Evolutionary conservation across 2,888 invertebrate genomes (phyloP), one percentile per base, ranked within the genome.

Genomic region (Cryptocephalus primarius): DNA sequence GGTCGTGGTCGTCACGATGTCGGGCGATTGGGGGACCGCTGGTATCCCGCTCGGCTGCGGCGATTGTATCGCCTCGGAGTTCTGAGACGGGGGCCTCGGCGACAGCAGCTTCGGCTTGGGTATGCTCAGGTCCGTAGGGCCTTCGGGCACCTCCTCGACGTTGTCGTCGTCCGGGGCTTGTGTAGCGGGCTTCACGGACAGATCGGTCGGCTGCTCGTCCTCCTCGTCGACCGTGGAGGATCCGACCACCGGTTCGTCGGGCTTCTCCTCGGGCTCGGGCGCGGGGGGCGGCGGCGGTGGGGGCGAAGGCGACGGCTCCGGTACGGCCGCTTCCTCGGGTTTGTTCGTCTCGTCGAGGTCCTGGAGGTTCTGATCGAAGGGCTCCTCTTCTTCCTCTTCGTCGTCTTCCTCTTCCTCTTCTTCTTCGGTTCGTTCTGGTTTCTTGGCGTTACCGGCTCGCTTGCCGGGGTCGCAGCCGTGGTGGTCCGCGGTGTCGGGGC

Each of bases 41-140:
- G 83, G 82, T 46, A 83, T 78, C 13, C 82, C 83, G 55, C 82
- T 83, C 3, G 83, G 82, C 57, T 82, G 82, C 3, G 85, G 83
- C 8, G 85, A 84, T 63, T 83, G 83, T 62, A 83, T 77, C 33
- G 83, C 78, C 63, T 83, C 83, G 1, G 83, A 83, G 58, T 79
- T 82, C 50, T 82, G 75, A 1, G 83, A 83, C 8, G 79, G 77
- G 8, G 83, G 81, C 48, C 83, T 71, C 51, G 67, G 71, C 42
- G 55, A 51, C 8, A 74, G 71, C 51, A 67, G 71, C 42, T 55
- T 51, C 12, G 51, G 47, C 65, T 78, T 78, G 55, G 75, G 82
- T 57, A 74, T 65, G 60, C 75, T 75, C 56, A 80, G 62, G 66
- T 80, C 79, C 9, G 79, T 79, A 6, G 79, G 78, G 48, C 48